Percentiles rank a stretch among this genome's conserved stretches.
These are phyloP conservation scores for Dissostichus mawsoni DNA, from an alignment of 2,113 vertebrate genomes.

Conservation along the genomic window DNA sequence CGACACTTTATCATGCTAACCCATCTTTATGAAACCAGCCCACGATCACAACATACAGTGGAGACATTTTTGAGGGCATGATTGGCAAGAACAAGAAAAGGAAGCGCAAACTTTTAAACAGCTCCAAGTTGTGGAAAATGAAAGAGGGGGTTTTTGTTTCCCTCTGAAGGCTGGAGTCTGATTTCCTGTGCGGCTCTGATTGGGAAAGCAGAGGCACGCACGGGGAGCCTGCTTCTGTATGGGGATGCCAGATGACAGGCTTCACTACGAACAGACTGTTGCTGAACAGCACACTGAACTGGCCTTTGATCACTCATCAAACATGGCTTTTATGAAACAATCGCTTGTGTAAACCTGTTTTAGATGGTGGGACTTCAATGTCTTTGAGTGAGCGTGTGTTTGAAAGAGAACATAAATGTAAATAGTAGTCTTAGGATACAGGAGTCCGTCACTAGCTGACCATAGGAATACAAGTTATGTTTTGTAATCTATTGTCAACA, in stretches of 20 bases:
- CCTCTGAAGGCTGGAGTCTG: constrained; percentile 78
- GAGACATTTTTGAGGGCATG: constrained; percentile 70
- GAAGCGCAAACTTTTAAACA: constrained; percentile 74
- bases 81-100: constrained; percentile 78
- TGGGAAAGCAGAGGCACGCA: constrained; percentile 82
- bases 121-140: constrained; percentile 77
- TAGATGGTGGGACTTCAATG: constrained; percentile 40
- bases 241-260: constrained; percentile 80
- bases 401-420: constrained; percentile 41
- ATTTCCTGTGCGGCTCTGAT: constrained; percentile 83
- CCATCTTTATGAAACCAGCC: constrained; percentile 34
- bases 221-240: constrained; percentile 73
- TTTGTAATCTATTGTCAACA: not conserved
- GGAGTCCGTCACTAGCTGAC: not conserved
- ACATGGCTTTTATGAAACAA: constrained; percentile 63
- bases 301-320: constrained; percentile 73
- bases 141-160: constrained; percentile 72
- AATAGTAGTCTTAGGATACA: constrained; percentile 12
- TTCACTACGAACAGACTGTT: constrained; percentile 48
- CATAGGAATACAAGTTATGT: not conserved
- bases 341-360: constrained; percentile 58
- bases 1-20: not conserved
- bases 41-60: constrained; percentile 42
- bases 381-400: constrained; percentile 10
- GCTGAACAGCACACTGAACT: constrained; percentile 51